A percentile compares a stretch with the other conserved stretches of the same genome.
Conservation (phyloP, 2,888 invertebrate genomes). For the Caenorhabditis virilis region DNA sequence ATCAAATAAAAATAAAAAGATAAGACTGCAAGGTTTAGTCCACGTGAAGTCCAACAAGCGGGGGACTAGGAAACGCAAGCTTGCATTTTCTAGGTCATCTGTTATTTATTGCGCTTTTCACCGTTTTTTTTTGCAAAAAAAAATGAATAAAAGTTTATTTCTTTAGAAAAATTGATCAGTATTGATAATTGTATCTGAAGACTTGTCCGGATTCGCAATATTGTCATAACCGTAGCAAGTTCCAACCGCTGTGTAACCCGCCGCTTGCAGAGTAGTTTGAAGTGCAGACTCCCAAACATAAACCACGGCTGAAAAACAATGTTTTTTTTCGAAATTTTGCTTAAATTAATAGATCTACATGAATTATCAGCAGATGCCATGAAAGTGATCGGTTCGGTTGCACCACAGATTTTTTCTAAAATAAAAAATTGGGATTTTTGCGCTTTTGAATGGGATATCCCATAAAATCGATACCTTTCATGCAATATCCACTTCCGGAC, state of each 20-base stretch:
- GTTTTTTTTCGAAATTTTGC: background rate
- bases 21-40: background rate
- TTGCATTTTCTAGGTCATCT: background rate
- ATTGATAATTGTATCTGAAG: background rate
- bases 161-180: slow-evolving; percentile 1
- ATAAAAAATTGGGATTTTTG: too few relatives aligned
- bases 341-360: background rate
- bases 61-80: background rate
- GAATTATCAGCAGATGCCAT: background rate
- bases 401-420: slow-evolving; percentile 8
- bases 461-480: slow-evolving; percentile 4
- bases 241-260: slow-evolving; percentile 10
- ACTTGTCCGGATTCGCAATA: slow-evolving; percentile 1
- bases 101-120: background rate
- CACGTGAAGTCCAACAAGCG: background rate
- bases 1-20: too few relatives aligned
- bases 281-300: slow-evolving; percentile 8
- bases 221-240: slow-evolving; percentile 19
- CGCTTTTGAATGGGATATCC: too few relatives aligned
- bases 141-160: background rate
- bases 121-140: background rate
- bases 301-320: slow-evolving; percentile 5
- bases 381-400: background rate
- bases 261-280: background rate
- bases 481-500: slow-evolving; percentile 30